Percentiles rank a stretch among this genome's conserved stretches.
phyloP scores from a whole-genome alignment of 2,797 vertebrate genomes.

The Catamblyrhynchus diadema region DNA sequence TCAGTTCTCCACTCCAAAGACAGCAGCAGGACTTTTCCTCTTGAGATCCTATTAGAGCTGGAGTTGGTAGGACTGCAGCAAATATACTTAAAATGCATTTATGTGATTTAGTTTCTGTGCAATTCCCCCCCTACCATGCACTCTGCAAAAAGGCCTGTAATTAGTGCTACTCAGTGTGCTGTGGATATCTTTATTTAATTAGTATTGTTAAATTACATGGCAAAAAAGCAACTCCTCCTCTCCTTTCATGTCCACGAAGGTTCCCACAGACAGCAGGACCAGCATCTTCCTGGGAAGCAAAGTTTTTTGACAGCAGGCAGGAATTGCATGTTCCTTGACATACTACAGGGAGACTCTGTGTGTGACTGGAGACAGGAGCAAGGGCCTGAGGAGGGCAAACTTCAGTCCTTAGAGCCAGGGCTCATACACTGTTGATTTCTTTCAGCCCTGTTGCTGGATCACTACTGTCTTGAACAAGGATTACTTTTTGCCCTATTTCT shows the following conservation, averaged over 20 bases:
- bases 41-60: background rate
- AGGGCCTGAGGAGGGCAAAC: background rate
- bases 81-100: background rate
- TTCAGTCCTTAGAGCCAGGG: background rate
- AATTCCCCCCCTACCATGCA: background rate
- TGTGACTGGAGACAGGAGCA: background rate
- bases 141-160: conserved; percentile 10
- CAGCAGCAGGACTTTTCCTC: background rate
- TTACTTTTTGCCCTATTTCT: background rate
- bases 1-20: background rate
- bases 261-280: background rate
- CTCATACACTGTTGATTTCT: background rate
- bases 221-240: background rate
- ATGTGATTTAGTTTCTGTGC: conserved; percentile 1
- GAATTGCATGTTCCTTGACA: background rate
- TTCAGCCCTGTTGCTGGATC: background rate
- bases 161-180: background rate
- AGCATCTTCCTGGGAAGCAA: background rate
- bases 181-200: conserved; percentile 48
- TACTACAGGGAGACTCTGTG: background rate
- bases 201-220: background rate
- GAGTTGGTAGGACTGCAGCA: background rate
- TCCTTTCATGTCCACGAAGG: background rate
- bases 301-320: background rate
- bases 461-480: background rate